These are phyloP conservation scores for Phyllopteryx taeniolatus DNA, from an alignment of 2,113 vertebrate genomes.

Conservation along the genomic window DNA sequence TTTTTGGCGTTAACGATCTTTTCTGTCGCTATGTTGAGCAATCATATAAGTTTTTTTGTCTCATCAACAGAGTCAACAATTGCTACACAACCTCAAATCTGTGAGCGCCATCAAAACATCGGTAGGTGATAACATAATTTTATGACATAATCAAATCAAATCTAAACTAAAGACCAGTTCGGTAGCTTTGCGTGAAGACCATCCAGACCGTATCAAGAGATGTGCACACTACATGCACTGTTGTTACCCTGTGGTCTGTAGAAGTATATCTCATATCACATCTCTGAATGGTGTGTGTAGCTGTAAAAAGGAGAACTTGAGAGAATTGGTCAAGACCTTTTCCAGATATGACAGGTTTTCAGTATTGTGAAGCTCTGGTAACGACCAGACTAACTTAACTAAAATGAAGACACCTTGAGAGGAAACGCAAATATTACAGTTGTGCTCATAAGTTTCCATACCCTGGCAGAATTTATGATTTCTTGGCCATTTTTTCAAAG, in stretches of 20 bases:
- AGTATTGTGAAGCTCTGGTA: too few relatives aligned
- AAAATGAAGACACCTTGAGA: too few relatives aligned
- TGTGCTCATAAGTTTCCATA: too few relatives aligned
- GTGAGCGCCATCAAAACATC: slow-evolving; percentile 84
- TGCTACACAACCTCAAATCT: slow-evolving; percentile 85
- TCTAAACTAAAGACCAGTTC: neutral
- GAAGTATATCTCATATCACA: too few relatives aligned
- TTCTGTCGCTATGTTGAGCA: neutral
- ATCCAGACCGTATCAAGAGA: neutral
- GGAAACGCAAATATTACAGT: too few relatives aligned
- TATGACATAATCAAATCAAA: neutral
- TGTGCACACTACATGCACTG: neutral
- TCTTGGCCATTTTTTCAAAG: too few relatives aligned
- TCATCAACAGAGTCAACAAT: slow-evolving; percentile 82
- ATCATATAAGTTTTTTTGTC: neutral
- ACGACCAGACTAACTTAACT: too few relatives aligned
- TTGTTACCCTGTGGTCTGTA: neutral
- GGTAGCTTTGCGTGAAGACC: neutral
- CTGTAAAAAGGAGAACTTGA: too few relatives aligned
- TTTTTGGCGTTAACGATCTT: neutral
- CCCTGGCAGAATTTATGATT: too few relatives aligned
- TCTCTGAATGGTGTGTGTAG: too few relatives aligned
- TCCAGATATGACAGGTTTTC: too few relatives aligned
- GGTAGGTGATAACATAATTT: slow-evolving; percentile 69
- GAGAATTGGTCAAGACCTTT: too few relatives aligned